Evolutionary conservation across 2,888 invertebrate species (phyloP), one percentile per base, ranked within the genome.

Genomic region (Drosophila limbata): DNA sequence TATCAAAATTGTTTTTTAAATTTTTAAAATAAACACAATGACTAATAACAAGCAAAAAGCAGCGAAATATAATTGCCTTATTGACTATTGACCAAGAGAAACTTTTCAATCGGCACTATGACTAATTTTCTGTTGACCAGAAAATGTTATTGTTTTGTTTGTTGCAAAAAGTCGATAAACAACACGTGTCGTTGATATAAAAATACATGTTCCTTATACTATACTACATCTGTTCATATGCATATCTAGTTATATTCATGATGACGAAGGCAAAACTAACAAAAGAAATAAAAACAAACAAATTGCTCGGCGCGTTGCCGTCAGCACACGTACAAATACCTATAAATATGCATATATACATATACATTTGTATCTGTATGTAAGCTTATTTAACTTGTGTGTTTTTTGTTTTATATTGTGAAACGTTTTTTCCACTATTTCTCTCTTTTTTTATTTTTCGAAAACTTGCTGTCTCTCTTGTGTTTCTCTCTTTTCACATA

Each of bases 201-300:
- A 67, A 50, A 51, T 39, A 39, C 10, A 11, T 39, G 28, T 40
- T 25, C 31, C 15, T 31, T 28, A 8, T 40, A 40, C 11, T 39
- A 17, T 17, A 25, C 15, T 33, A 33, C 8, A 10, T 55, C 31
- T 25, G 40, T 40, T 42, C 31, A 17, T 25, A 37, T 37, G 21
- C 31, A 53, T 52, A 11, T 39, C 44, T 55, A 9, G 15, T 37
- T 63, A 61, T 63, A 78, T 55, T 74, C 73, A 81, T 66, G 77
- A 51, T 74, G 35, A 47, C 73, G 63, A 77, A 62, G 57, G 47
- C 50, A 59, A 56, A 65, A 40, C 57, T 50, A 37, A 50, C 25
- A 67, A 65, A 66, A 39, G 19, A 50, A 63, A 81, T 65, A 51
- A 80, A 81, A 77, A 71, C 66, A 81, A 81, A 80, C 74, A 80